phyloP scores from a whole-genome alignment of 92 coral and sea anemone species.

The Zoanthus sociatus region DNA sequence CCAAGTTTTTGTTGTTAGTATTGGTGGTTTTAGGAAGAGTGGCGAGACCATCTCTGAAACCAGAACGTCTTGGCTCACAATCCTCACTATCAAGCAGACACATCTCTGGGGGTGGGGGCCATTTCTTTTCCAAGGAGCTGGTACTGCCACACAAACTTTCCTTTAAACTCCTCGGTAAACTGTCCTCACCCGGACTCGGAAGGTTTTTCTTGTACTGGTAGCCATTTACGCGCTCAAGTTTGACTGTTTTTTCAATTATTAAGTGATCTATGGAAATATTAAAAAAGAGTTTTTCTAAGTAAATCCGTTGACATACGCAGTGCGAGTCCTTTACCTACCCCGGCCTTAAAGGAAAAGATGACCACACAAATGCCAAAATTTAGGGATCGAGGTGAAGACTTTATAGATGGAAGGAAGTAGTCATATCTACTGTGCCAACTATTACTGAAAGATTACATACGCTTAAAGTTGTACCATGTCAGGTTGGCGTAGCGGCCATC shows the following conservation, averaged over 20 bases:
- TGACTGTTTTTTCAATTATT: not conserved
- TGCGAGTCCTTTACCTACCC: not conserved
- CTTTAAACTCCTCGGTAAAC: conserved; percentile 26
- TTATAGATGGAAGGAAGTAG: too few species aligned
- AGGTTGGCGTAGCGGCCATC: too few species aligned
- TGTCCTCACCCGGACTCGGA: not conserved
- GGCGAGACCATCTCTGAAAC: not conserved
- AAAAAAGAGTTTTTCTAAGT: too few species aligned
- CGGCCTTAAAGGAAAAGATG: too few species aligned
- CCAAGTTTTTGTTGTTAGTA: conserved; percentile 22
- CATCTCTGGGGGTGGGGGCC: conserved; percentile 37
- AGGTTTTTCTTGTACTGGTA: conserved; percentile 22
- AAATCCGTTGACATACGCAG: not conserved
- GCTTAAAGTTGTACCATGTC: too few species aligned
- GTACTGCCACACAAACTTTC: conserved; percentile 18
- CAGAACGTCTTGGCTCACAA: not conserved
- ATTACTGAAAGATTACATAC: too few species aligned
- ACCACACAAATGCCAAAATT: too few species aligned
- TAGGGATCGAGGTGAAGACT: too few species aligned
- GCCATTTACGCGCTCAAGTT: conserved; percentile 37
- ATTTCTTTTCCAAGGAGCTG: conserved; percentile 37
- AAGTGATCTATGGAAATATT: not conserved
- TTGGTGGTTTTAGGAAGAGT: conserved; percentile 42
- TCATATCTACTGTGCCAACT: too few species aligned
- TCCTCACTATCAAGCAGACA: conserved; percentile 33